These are phyloP conservation scores for Amia ocellicauda DNA, from an alignment of 2,113 vertebrate species.

Conservation along the genomic window DNA sequence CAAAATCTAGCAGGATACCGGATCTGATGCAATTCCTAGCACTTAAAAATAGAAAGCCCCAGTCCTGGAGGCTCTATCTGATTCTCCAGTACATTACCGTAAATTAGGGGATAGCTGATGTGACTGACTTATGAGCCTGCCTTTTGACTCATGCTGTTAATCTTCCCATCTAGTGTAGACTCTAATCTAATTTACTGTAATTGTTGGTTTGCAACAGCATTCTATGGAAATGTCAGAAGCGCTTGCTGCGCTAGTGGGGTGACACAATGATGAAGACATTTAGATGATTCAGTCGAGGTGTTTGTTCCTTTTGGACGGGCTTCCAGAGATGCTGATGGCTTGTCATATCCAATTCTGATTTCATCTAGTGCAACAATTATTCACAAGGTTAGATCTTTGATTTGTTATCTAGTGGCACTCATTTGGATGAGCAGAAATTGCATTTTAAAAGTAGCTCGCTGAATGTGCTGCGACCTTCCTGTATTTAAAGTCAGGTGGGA, in stretches of 20 bases:
- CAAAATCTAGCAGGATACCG: too few relatives aligned
- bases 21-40: background rate
- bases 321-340: slow-evolving; percentile 1
- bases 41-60: slow-evolving; percentile 9
- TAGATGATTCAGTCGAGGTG: slow-evolving; percentile 3
- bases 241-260: background rate
- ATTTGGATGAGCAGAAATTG: background rate
- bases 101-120: background rate
- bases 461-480: background rate
- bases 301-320: background rate
- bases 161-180: slow-evolving; percentile 14
- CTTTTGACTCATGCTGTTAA: slow-evolving; percentile 6
- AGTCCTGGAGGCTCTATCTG: background rate
- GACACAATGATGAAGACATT: slow-evolving; percentile 4
- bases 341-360: slow-evolving; percentile 5
- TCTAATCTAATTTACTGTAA: slow-evolving; percentile 20
- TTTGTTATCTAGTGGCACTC: background rate
- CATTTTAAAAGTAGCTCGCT: too few relatives aligned
- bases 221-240: background rate
- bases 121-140: background rate
- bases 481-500: background rate
- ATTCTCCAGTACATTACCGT: background rate
- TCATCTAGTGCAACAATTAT: background rate
- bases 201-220: slow-evolving; percentile 2
- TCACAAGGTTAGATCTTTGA: too few relatives aligned